Evolutionary conservation across 2,888 invertebrate genomes (phyloP), one percentile per base, ranked within the genome.

Genomic region (Xanthostigma xanthostigma): DNA sequence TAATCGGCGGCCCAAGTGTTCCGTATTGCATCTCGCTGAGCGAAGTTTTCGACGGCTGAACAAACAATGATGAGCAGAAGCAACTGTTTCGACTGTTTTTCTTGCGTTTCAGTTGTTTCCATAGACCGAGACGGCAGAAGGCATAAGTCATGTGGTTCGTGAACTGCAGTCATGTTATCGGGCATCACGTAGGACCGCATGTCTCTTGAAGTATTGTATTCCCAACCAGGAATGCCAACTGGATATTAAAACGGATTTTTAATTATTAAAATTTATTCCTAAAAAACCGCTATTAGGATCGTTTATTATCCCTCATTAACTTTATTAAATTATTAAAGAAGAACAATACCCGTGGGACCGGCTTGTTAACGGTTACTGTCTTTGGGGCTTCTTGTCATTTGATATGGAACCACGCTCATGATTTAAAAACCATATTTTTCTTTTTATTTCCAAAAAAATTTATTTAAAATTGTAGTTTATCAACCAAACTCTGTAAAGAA

Each of bases 21-120:
- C 51, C 87, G 66, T 45, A 86, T 82, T 0, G 81, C 80, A 39
- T 63, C 57, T 42, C 90, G 71, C 39, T 76, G 73, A 36, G 78
- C 75, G 54, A 79, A 75, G 64, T 89, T 81, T 0, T 65, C 63
- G 1, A 85, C 78, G 1, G 84, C 75, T 0, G 89, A 86, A 59
- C 83, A 84, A 0, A 90, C 81, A 17, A 87, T 74, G 51, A 90
- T 78, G 8, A 89, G 66, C 17, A 88, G 64, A 58, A 81, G 78
- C 2, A 78, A 60, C 13, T 62, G 52, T 59, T 62, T 56, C 49
- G 59, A 66, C 65, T 47, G 51, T 11, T 50, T 46, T 66, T 63
- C 46, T 61, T 64, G 33, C 10, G 36, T 57, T 57, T 14, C 56
- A 49, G 48, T 47, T 55, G 10, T 42, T 42, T 42, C 59, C 59